Evolutionary conservation across 2,113 vertebrate species (phyloP), one percentile per base, ranked within the genome.

Genomic region (Monopterus albus): DNA sequence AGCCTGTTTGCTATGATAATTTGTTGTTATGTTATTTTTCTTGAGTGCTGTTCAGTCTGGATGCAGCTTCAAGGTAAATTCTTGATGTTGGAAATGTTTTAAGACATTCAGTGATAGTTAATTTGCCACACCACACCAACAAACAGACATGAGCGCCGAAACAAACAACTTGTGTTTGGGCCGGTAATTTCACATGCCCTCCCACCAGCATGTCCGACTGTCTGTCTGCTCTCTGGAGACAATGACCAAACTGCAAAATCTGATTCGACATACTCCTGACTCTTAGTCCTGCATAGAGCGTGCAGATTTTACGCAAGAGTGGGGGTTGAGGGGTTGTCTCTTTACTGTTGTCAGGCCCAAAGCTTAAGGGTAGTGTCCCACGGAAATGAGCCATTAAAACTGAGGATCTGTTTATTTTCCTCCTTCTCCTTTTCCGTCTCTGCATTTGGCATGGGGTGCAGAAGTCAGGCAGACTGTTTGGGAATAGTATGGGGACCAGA

Each of bases 381-480:
- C 83, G 85, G 90, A 92, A 90, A 89, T 86, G 81, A 87, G 78
- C 79, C 88, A 85, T 90, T 91, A 85, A 76, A 85, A 84, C 47
- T 52, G 72, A 89, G 63, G 85, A 91, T 90, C 81, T 90, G 87
- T 91, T 91, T 91, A 89, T 91, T 91, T 89, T 87, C 86, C 62
- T 78, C 38, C 59, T 77, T 82, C 74, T 67, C 71, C 75, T 76
- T 83, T 73, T 69, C 70, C 79, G 73, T 79, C 72, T 69, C 70
- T 72, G 60, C 59, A 70, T 88, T 84, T 75, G 65, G 65, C 50
- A 75, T 11, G 38, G 76, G 55, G 66, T 60, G 73, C 59, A 77
- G 31, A 63, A 74, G 82, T 83, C 86, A 82, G 67, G 29, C 52
- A 72, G 78, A 68, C 70, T 71, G 56, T 88, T 90, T 84, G 81